Percentiles rank a stretch among this genome's conserved stretches.
Evolutionary conservation across 2,113 vertebrate species (phyloP).

Genomic region (Platycercus adscitus): DNA sequence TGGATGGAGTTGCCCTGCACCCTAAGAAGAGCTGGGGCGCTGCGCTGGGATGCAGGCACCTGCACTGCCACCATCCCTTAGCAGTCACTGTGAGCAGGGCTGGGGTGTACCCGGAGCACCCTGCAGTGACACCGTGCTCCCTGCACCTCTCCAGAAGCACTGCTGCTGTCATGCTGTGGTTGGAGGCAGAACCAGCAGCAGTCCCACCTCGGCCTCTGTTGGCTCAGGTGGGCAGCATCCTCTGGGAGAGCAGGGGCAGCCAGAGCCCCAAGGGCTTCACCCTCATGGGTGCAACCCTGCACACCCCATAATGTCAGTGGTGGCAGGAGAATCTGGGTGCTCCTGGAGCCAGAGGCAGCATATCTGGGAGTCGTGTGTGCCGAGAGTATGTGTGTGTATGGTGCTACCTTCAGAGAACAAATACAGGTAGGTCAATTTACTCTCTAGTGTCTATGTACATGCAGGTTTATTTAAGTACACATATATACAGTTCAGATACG

Average conservation of each 20-base stretch:
- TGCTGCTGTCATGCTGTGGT: fast-evolving
- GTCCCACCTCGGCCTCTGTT: background rate
- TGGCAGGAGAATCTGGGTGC: background rate
- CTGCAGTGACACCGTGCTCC: background rate
- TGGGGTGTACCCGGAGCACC: background rate
- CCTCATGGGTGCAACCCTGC: background rate
- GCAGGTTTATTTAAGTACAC: constrained; percentile 64
- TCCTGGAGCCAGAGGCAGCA: background rate
- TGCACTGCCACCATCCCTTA: fast-evolving
- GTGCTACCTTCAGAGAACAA: constrained; percentile 71
- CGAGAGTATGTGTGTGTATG: background rate
- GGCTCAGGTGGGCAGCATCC: background rate
- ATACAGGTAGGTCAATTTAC: constrained; percentile 60
- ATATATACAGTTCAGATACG: constrained; percentile 58
- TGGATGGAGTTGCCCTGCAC: background rate
- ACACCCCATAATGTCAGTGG: background rate
- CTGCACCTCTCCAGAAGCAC: background rate
- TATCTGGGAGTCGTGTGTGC: background rate
- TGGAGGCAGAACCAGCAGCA: background rate
- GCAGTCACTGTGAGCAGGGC: background rate
- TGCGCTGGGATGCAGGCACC: fast-evolving
- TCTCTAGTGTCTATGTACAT: constrained; percentile 60
- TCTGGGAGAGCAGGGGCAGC: background rate
- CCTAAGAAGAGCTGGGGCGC: background rate
- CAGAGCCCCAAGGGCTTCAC: background rate